Percentiles rank a stretch among this genome's conserved stretches.
These are phyloP conservation scores for Ciconia boyciana DNA, from an alignment of 2,113 vertebrate genomes.

Conservation along the genomic window DNA sequence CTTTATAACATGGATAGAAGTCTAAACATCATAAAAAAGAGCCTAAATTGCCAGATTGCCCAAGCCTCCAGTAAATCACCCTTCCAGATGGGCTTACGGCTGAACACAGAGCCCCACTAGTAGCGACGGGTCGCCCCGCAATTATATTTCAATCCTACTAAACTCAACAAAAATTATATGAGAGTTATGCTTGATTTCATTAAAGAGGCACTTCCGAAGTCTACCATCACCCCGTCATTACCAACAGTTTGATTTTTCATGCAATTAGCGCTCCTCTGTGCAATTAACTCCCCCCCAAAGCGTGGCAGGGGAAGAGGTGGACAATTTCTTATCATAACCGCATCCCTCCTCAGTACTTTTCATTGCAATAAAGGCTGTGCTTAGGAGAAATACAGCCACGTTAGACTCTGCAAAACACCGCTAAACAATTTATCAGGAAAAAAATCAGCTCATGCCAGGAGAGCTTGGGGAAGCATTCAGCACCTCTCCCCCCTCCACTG, in stretches of 20 bases:
- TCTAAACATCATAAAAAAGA: conserved; percentile 37
- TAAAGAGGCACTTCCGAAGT: conserved; percentile 20
- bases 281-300: conserved; percentile 55
- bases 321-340: conserved; percentile 73
- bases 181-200: not conserved
- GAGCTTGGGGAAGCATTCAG: not conserved
- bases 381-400: conserved; percentile 48
- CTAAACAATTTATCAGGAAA: conserved; percentile 67
- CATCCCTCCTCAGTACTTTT: conserved; percentile 76
- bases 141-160: not conserved
- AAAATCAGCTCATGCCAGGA: conserved; percentile 46
- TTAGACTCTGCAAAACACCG: conserved; percentile 47
- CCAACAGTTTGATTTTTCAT: conserved; percentile 68
- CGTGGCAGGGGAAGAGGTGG: conserved; percentile 42
- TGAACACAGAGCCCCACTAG: not conserved
- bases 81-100: conserved; percentile 49
- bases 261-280: conserved; percentile 75
- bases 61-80: conserved; percentile 42
- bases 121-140: not conserved
- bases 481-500: not conserved
- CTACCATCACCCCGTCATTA: not conserved
- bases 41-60: conserved; percentile 44
- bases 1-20: conserved; percentile 18
- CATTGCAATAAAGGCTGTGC: conserved; percentile 70
- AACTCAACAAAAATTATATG: not conserved